These are phyloP conservation scores for Drosophila nannoptera DNA, from an alignment of 1,140 invertebrate species.

Conservation along the genomic window DNA sequence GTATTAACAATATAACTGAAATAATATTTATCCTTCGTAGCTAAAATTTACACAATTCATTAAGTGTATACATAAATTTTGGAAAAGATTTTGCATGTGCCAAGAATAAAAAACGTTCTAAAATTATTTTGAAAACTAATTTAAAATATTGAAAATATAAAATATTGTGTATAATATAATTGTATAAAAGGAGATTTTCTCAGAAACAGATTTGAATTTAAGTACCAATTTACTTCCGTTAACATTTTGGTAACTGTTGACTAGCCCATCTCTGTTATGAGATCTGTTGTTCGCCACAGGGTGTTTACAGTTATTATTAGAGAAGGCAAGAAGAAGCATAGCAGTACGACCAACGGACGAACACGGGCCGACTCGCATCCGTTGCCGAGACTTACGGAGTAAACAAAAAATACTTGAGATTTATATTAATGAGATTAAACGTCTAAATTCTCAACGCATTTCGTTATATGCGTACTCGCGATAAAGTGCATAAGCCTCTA, in stretches of 20 bases:
- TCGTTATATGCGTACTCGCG: constrained; percentile 16
- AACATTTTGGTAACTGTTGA: background rate
- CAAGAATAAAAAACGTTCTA: no score
- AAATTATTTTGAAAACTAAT: background rate
- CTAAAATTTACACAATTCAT: no score
- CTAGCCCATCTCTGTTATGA: constrained; percentile 22
- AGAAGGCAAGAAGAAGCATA: constrained; percentile 30
- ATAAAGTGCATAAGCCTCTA: constrained; percentile 27
- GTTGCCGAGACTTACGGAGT: constrained; percentile 34
- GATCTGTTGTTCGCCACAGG: constrained; percentile 24
- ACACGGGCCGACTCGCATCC: constrained; percentile 30
- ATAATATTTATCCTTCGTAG: no score
- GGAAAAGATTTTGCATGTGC: no score
- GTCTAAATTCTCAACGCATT: constrained; percentile 26
- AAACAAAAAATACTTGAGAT: constrained; percentile 48
- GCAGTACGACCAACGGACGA: constrained; percentile 33
- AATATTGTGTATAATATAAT: background rate
- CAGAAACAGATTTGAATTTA: background rate
- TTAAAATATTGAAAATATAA: no score
- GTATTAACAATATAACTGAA: no score
- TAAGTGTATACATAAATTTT: no score
- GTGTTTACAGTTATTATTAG: constrained; percentile 13
- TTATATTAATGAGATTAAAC: constrained; percentile 49
- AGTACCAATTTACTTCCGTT: constrained; percentile 7
- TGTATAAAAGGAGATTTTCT: background rate